Percentiles rank a stretch among this genome's conserved stretches.
Evolutionary conservation across 2,113 vertebrate genomes (phyloP).

Genomic region (Microcebus ravelobensis): DNA sequence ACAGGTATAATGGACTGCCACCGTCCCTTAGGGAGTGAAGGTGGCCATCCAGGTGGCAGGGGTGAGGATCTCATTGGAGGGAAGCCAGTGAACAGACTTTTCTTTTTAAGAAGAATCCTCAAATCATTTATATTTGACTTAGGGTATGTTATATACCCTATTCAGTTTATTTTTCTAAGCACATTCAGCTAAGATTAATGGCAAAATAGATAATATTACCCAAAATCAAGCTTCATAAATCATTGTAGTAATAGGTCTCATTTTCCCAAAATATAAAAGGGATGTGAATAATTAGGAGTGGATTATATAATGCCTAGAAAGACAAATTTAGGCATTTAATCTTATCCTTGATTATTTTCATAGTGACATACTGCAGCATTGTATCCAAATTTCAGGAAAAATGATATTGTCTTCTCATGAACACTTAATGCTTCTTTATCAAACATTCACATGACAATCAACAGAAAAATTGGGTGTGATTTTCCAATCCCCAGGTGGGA

Average conservation of each 20-base stretch:
- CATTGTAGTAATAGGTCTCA: neutral
- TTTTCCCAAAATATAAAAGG: neutral
- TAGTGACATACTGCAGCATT: neutral
- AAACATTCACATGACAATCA: neutral
- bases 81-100: neutral
- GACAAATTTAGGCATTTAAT: neutral
- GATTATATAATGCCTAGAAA: neutral
- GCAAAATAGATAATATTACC: neutral
- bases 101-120: neutral
- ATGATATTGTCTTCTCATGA: neutral
- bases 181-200: neutral
- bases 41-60: neutral
- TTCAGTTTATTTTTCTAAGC: neutral
- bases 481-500: neutral
- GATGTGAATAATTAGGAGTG: neutral
- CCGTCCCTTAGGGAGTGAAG: neutral
- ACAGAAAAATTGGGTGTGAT: neutral
- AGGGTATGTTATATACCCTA: too few species aligned
- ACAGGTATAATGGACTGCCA: accelerated
- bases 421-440: neutral
- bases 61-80: neutral
- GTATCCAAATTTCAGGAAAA: neutral
- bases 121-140: neutral
- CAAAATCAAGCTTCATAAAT: conserved; percentile 21
- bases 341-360: neutral